Evolutionary conservation across 2,888 invertebrate genomes (phyloP), one percentile per base, ranked within the genome.

Genomic region (Alloplasta piceator): DNA sequence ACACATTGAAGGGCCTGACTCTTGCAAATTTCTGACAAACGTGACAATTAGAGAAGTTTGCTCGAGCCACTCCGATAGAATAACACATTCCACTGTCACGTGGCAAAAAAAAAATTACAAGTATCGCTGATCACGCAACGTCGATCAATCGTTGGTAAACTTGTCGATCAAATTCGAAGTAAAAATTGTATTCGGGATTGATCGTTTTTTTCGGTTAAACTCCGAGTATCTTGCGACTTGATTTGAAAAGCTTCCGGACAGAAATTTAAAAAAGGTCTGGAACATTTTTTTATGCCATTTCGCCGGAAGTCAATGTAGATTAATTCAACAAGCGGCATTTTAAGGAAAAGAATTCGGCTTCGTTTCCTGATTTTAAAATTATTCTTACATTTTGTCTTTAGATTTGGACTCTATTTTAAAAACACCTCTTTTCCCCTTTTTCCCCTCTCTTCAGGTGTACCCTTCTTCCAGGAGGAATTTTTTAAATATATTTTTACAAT

Each of bases 51-150:
- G 14, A 78, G 60, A 79, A 79, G 75, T 84, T 79, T 82, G 84
- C 82, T 68, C 41, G 84, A 82, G 86, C 83, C 84, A 82, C 71
- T 80, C 71, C 74, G 73, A 68, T 83, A 83, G 81, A 68, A 80
- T 71, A 84, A 82, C 61, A 90, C 90, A 90, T 90, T 90, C 90
- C 90, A 90, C 86, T 86, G 84, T 82, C 84, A 87, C 83, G 86
- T 88, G 87, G 87, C 86, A 77, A 82, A 74, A 78, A 63, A 63
- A 74, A 39, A 63, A n/a, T n/a, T n/a, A n/a, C n/a, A 70, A 50
- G 26, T 52, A 68, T 48, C 12, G 77, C 16, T 68, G 72, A 63
- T 73, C 50, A 43, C 10, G 26, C 43, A 72, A 71, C 71, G 58
- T 39, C 50, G 55, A 77, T 58, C 66, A 63, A 61, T 73, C n/a